Evolutionary conservation across 2,888 invertebrate genomes (phyloP), one percentile per base, ranked within the genome.

Genomic region (Eupithecia subumbrata): DNA sequence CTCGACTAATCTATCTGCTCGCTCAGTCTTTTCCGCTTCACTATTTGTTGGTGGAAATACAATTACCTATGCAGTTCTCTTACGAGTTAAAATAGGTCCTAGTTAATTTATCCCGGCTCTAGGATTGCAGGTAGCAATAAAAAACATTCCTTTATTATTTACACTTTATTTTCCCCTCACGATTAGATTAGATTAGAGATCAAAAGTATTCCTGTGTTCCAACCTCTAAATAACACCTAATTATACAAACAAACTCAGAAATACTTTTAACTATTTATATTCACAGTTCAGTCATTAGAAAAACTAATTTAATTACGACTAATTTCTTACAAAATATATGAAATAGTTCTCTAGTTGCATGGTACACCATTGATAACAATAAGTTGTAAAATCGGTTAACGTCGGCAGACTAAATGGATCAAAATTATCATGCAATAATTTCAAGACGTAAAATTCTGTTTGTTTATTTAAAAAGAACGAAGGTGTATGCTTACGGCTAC

Each of bases 101-200:
- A 30, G 30, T 30, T 30, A 30, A 30, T 30, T 30, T 30, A 30
- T 2, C 30, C 30, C 3, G 30, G 30, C 30, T 30, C 1, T 30
- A 30, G 30, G 30, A 30, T 30, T 60, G 25, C 14, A 25, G 60
- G 18, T 64, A 40, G 9, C 30, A 71, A 71, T 52, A 56, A 74
- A 70, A 66, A 66, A 30, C 34, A 67, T 67, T 11, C 12, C 14
- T n/a, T n/a, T 91, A 90, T 89, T 91, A 92, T 93, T 91, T 93
- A 92, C 92, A 92, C 76, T 91, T 91, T 92, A 91, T 91, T 88
- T 14, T 82, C 85, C 80, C 81, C 79, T 74, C 77, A 71, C 76
- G 78, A 78, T 79, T n/a, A n/a, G n/a, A n/a, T n/a, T n/a, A n/a
- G n/a, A n/a, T n/a, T 76, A 69, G 76, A 80, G 75, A 73, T 69